These are phyloP conservation scores for Anabas testudineus DNA, from an alignment of 2,797 vertebrate genomes.

Conservation along the genomic window DNA sequence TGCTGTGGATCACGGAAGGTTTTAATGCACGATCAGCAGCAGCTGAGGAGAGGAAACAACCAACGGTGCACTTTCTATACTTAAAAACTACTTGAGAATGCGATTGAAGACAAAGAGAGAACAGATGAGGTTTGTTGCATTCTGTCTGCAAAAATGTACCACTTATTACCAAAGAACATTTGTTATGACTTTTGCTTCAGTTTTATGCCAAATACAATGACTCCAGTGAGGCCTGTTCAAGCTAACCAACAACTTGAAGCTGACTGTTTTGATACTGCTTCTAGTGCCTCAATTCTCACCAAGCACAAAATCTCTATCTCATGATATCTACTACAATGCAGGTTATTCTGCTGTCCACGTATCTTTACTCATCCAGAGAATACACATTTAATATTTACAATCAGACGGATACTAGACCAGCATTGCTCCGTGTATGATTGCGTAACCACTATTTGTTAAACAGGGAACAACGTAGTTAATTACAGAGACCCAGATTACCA, in stretches of 20 bases:
- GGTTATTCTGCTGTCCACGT: background rate
- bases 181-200: background rate
- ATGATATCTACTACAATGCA: constrained; percentile 1
- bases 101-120: constrained; percentile 5
- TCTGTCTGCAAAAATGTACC: constrained; percentile 8
- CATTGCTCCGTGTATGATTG: background rate
- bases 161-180: background rate
- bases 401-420: constrained; percentile 3
- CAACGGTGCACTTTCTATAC: constrained; percentile 1
- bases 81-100: constrained; percentile 1
- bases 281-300: constrained; percentile 4
- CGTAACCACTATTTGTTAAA: background rate
- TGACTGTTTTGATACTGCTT: background rate
- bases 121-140: background rate
- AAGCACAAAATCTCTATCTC: constrained; percentile 26
- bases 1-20: constrained; percentile 32
- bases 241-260: background rate
- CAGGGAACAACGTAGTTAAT: background rate
- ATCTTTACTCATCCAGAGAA: background rate
- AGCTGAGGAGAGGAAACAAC: constrained; percentile 12
- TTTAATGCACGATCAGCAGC: constrained; percentile 33
- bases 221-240: background rate
- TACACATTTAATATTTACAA: background rate
- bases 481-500: constrained; percentile 14
- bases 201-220: background rate